Evolutionary conservation across 2,888 invertebrate genomes (phyloP), one percentile per base, ranked within the genome.

Genomic region (Amorpha juglandis): DNA sequence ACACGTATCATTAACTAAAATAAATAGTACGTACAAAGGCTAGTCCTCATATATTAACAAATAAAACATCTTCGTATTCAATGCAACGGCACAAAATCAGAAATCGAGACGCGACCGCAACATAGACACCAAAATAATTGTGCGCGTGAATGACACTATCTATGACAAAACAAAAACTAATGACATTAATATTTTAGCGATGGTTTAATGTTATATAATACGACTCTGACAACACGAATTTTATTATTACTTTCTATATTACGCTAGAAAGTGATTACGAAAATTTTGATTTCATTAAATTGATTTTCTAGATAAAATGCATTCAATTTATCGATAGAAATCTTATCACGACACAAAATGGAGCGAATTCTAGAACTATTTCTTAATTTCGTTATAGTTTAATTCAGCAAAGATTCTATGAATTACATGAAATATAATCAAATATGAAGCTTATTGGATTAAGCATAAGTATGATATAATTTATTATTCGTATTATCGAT

Each of bases 1-100:
- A 86, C 86, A 86, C 86, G 83, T 84, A 69, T 73, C 77, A 75
- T 81, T 71, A 80, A 78, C 79, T 80, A 80, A 77, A 64, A 81
- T 79, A 83, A 78, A 78, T 77, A 78, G 16, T 55, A 47, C 64
- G 42, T 16, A 53, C 52, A 33, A 38, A 67, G 53, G 67, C 62
- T 69, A 67, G 62, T 68, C 42, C 63, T 71, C 71, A 47, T 53
- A 16, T 45, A 27, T 21, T 6, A 64, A 64, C 33, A 47, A 64
- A 53, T 53, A 19, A 45, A 55, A 55, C 33, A 55, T 55, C 55
- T 53, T 33, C n/a, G 55, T 55, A 64, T 45, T 27, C 27, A 47
- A 33, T 64, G 64, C 55, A 64, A 52, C 53, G 16, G 47, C 19
- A 55, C 55, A 19, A 33, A 27, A 16, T 42, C 42, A 58, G 38